Conservation (phyloP, 1,140 invertebrate genomes). For the Branchinecta lindahli region DNA sequence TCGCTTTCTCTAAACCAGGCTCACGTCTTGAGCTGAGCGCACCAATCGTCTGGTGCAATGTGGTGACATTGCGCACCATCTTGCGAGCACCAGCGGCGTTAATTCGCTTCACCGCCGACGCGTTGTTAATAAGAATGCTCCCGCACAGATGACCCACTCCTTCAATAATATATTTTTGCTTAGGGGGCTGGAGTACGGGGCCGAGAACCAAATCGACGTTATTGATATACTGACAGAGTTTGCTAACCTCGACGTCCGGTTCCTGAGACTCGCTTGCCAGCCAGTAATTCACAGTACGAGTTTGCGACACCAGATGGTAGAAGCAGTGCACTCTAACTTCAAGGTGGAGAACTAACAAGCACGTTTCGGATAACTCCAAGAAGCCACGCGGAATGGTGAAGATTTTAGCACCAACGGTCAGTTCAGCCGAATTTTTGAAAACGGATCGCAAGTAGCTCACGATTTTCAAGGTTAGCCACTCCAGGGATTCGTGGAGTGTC, state of each 20-base stretch:
- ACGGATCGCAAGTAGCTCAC: neutral
- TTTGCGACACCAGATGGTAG: neutral
- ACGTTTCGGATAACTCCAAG: neutral
- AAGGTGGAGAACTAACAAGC: neutral
- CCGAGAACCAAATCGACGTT: neutral
- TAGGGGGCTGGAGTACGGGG: neutral
- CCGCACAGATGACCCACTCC: neutral
- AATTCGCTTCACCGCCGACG: neutral
- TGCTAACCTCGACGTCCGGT: neutral
- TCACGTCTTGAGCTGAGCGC: neutral
- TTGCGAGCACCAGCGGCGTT: slow-evolving; percentile 5
- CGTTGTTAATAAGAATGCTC: neutral
- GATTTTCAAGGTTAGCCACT: neutral
- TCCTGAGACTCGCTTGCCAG: neutral
- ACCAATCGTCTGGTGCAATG: neutral
- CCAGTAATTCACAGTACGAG: neutral
- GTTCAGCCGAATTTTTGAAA: neutral
- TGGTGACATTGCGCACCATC: neutral
- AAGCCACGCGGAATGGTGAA: neutral
- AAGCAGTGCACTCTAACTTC: neutral
- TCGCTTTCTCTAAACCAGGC: neutral
- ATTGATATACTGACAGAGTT: neutral
- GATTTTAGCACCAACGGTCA: neutral
- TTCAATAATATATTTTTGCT: neutral
- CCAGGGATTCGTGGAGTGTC: neutral